Evolutionary conservation across 2,113 vertebrate genomes (phyloP).

Genomic region (Sapajus apella): DNA sequence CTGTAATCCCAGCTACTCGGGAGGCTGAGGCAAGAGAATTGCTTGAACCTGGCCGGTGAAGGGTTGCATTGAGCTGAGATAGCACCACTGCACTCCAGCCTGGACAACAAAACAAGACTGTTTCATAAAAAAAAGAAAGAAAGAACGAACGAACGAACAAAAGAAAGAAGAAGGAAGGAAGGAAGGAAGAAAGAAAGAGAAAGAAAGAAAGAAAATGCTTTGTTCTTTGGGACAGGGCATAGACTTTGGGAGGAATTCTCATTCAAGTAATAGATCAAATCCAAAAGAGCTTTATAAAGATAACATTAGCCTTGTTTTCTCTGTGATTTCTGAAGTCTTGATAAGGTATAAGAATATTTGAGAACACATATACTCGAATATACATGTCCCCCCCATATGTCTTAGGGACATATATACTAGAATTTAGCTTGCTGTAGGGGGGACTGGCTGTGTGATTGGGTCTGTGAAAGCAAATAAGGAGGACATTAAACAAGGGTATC

Average conservation of each 20-base stretch:
- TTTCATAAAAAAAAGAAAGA: too few relatives aligned
- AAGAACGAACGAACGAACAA: too few relatives aligned
- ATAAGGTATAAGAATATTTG: background rate
- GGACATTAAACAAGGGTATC: background rate
- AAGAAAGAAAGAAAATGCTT: background rate
- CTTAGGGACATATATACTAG: background rate
- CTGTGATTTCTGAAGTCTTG: slow-evolving; percentile 9
- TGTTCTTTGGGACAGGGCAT: background rate
- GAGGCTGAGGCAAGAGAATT: too few relatives aligned
- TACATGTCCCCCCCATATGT: background rate
- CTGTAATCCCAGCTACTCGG: too few relatives aligned
- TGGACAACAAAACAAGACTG: too few relatives aligned
- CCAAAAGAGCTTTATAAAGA: background rate
- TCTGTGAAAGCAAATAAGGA: background rate
- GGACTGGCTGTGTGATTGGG: background rate
- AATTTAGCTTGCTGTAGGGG: background rate
- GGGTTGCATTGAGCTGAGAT: background rate
- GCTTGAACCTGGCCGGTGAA: too few relatives aligned
- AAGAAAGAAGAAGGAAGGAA: too few relatives aligned
- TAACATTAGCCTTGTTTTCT: background rate
- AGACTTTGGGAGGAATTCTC: background rate
- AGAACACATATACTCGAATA: background rate
- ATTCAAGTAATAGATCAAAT: background rate
- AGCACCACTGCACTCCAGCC: background rate
- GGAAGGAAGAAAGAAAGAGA: too few relatives aligned